A percentile compares a stretch with the other conserved stretches of the same genome.
Conservation (phyloP, 2,113 vertebrate species). For the Brachyistius frenatus region DNA sequence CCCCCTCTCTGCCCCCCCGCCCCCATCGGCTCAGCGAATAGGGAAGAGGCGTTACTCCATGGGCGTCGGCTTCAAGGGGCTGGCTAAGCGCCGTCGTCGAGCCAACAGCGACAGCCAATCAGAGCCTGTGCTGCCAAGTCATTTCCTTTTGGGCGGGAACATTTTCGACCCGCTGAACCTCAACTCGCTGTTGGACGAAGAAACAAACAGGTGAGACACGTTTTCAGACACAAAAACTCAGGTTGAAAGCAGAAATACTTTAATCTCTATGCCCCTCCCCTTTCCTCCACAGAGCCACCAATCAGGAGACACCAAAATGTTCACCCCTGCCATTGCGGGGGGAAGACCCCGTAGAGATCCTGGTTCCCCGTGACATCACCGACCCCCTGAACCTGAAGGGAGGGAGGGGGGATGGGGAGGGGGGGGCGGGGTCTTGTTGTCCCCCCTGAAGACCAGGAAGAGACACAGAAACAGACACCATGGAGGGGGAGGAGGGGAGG, state of each 20-base stretch:
- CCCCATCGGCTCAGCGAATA: slow-evolving; percentile 62
- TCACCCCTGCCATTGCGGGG: slow-evolving; percentile 89
- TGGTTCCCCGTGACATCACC: slow-evolving; percentile 92
- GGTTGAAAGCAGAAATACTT: no score
- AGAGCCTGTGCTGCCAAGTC: slow-evolving; percentile 88
- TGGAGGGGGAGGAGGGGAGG: slow-evolving; percentile 61
- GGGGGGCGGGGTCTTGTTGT: slow-evolving; percentile 78
- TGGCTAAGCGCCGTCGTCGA: slow-evolving; percentile 86
- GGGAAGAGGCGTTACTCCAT: slow-evolving; percentile 88
- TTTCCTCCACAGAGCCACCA: slow-evolving; percentile 76
- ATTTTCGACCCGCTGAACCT: slow-evolving; percentile 95
- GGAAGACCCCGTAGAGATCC: slow-evolving; percentile 91
- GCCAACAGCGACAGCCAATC: slow-evolving; percentile 87
- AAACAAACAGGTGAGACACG: slow-evolving; percentile 84
- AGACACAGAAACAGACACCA: slow-evolving; percentile 87
- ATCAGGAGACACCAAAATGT: slow-evolving; percentile 90
- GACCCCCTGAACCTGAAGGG: slow-evolving; percentile 92
- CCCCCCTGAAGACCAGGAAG: slow-evolving; percentile 84
- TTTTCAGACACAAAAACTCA: no score
- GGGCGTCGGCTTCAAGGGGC: slow-evolving; percentile 86
- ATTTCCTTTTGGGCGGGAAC: slow-evolving; percentile 93
- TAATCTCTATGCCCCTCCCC: background rate
- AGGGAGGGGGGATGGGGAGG: slow-evolving; percentile 67
- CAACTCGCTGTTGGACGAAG: slow-evolving; percentile 93
- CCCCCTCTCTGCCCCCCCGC: background rate